phyloP scores from a whole-genome alignment of 2,113 vertebrate species.

The Helogale parvula region DNA sequence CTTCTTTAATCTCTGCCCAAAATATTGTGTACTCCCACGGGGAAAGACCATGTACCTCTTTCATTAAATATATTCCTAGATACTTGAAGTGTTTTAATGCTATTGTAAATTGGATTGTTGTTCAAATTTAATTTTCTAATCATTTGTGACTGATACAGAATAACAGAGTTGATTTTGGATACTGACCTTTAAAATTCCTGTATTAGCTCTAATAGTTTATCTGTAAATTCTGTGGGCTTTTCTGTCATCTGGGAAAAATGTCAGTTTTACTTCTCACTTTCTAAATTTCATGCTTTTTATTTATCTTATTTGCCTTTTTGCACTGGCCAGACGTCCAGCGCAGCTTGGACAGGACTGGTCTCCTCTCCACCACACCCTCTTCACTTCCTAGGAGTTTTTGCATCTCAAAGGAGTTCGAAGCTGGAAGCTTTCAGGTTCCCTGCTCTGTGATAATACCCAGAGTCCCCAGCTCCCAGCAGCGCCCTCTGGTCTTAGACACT shows the following conservation, averaged over 20 bases:
- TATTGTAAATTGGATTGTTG: neutral
- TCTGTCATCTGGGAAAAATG: neutral
- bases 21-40: neutral
- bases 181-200: neutral
- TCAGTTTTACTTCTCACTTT: neutral
- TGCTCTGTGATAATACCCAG: neutral
- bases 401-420: neutral
- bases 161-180: neutral
- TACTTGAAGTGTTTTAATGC: neutral
- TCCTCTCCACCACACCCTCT: neutral
- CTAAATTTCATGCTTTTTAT: neutral
- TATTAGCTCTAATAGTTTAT: neutral
- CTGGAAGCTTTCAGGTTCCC: neutral
- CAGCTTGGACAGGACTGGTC: neutral
- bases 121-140: slow-evolving; percentile 6
- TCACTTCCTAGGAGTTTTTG: neutral
- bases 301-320: neutral
- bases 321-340: neutral
- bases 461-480: neutral
- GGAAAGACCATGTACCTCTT: neutral
- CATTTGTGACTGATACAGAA: neutral
- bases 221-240: neutral
- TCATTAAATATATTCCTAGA: neutral
- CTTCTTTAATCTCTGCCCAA: neutral
- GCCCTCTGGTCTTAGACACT: neutral